Evolutionary conservation across 2,888 invertebrate species (phyloP).

Genomic region (Eupithecia inturbata): DNA sequence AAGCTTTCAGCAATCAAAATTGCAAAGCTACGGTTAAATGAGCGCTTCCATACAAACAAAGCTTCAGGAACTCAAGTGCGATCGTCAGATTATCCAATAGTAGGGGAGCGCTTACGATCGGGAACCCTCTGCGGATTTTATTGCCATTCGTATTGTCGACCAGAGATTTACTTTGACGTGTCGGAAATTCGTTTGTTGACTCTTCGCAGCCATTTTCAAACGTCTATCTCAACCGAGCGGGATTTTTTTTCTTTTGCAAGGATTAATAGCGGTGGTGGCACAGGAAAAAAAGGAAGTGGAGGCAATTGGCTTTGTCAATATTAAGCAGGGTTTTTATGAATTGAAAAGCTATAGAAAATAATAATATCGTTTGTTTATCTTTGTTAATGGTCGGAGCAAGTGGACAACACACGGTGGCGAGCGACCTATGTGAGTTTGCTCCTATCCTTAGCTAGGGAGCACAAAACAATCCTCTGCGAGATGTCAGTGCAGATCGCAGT

Average conservation of each 20-base stretch:
- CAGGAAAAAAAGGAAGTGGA: not conserved
- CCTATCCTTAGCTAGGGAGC: not conserved
- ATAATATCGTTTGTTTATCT: not conserved
- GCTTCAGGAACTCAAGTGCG: constrained; percentile 40
- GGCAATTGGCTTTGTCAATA: not conserved
- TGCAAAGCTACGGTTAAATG: constrained; percentile 12
- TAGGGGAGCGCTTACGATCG: constrained; percentile 68
- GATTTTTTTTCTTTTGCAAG: constrained; percentile 44
- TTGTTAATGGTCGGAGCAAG: not conserved
- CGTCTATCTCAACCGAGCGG: constrained; percentile 57
- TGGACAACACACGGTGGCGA: not conserved
- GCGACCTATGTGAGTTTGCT: not conserved
- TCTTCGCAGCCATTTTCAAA: constrained; percentile 64
- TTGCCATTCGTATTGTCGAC: constrained; percentile 81
- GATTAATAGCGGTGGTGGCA: constrained; percentile 25
- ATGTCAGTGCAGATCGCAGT: not conserved
- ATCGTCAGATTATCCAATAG: constrained; percentile 45
- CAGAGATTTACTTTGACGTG: constrained; percentile 81
- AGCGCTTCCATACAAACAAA: constrained; percentile 25
- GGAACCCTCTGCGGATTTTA: constrained; percentile 76
- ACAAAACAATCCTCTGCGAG: not conserved
- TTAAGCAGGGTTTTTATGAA: not conserved
- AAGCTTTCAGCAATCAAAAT: constrained; percentile 3
- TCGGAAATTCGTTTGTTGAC: constrained; percentile 79
- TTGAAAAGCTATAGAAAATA: not conserved